Conservation (phyloP, 1,140 invertebrate genomes). For the Drosophila takahashii region DNA sequence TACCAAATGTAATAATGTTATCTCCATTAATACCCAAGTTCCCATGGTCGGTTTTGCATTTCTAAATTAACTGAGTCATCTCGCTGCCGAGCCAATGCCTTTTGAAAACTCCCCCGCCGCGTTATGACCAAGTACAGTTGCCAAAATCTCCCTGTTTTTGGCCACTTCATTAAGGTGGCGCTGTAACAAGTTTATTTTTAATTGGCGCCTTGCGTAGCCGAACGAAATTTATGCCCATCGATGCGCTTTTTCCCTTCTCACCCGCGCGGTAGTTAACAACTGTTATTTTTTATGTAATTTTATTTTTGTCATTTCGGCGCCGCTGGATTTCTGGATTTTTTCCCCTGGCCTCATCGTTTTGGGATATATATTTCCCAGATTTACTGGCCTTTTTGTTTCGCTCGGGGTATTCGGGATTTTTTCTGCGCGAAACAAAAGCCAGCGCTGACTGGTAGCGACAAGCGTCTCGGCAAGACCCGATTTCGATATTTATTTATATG, state of each 20-base stretch:
- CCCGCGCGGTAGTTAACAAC: slow-evolving; percentile 74
- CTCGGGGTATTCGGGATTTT: slow-evolving; percentile 25
- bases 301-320: slow-evolving; percentile 82
- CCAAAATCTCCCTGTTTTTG: slow-evolving; percentile 53
- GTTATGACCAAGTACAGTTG: slow-evolving; percentile 54
- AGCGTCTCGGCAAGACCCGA: slow-evolving; percentile 73
- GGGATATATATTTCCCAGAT: slow-evolving; percentile 45
- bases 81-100: not conserved
- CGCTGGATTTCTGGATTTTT: slow-evolving; percentile 59
- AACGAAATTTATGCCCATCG: slow-evolving; percentile 64
- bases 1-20: slow-evolving; percentile 1
- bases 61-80: slow-evolving; percentile 39
- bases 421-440: slow-evolving; percentile 69
- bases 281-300: slow-evolving; percentile 83
- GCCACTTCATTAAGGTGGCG: slow-evolving; percentile 75
- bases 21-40: slow-evolving; percentile 3
- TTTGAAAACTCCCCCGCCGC: slow-evolving; percentile 28
- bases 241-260: slow-evolving; percentile 10
- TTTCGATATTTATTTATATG: slow-evolving; percentile 81
- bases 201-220: slow-evolving; percentile 65
- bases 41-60: slow-evolving; percentile 13
- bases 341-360: slow-evolving; percentile 13
- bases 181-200: slow-evolving; percentile 82
- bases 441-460: slow-evolving; percentile 79
- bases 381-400: slow-evolving; percentile 25